Base-by-base conservation (phyloP, 2,888 invertebrate genomes). In the Drosophila kanekoi region DNA sequence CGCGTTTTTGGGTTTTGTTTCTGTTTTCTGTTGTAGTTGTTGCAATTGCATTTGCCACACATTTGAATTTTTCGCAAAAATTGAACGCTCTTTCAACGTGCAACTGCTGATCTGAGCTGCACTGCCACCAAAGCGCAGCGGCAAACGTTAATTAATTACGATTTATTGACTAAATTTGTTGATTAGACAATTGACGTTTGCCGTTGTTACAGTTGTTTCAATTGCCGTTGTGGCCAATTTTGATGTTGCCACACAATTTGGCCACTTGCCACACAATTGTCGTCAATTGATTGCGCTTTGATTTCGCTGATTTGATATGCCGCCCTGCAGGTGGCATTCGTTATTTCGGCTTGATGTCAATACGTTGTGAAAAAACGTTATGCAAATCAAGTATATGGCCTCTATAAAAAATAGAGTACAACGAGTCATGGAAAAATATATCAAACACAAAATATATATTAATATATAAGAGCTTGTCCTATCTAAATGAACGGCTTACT, bases 131-230 rank as follows among this genome's bases (percentile, higher is more conserved):
- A 59, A 45, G 54, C 54, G 49, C 61, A 71, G 66, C 61, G 52
- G 61, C 68, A 70, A 82, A 88, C 78, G 89, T 91, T 92, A 92
- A 91, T 91, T 91, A 91, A 92, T 92, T 91, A 91, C 91, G 90
- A 91, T 91, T 91, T 92, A 92, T 92, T 91, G 92, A 90, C 89
- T 88, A 90, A 89, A 90, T 89, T 90, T 85, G 87, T 88, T 91
- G 91, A 91, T 91, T 91, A 89, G 87, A 90, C 90, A 84, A 86
- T 81, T 84, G 89, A 85, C 83, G 88, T 79, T 78, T 74, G 74
- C 76, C 73, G 77, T 71, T 66, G 75, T 70, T 73, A 61, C 52
- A 47, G 52, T 62, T 70, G 48, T 52, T 72, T 58, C 64, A 49
- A 18, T 57, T 77, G 58, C 61, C 64, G 51, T 59, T 57, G 78